Evolutionary conservation across 2,888 invertebrate genomes (phyloP).

Genomic region (Tiphia femorata): DNA sequence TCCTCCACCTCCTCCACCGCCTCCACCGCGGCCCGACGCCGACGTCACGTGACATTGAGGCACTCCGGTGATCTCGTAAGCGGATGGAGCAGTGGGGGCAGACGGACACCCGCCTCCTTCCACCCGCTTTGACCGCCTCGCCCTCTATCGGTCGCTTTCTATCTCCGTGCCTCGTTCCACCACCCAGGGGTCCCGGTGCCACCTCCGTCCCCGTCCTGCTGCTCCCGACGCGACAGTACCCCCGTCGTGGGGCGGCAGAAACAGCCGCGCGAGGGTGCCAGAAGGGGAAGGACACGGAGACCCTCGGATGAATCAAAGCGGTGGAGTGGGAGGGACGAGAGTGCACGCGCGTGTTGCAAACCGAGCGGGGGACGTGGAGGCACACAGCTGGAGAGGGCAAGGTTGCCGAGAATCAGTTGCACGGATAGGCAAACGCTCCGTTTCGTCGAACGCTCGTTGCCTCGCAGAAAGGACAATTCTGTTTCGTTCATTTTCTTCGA

Average conservation of each 20-base stretch:
- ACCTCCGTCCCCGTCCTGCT: background rate
- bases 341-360: no score
- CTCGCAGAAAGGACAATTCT: no score
- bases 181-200: no score
- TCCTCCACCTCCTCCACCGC: no score
- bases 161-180: background rate
- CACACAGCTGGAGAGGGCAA: slow-evolving; percentile 35
- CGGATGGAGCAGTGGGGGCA: background rate
- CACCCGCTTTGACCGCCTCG: no score
- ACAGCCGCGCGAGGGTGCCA: background rate
- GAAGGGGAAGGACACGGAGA: background rate
- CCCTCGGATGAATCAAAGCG: slow-evolving; percentile 6
- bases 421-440: slow-evolving; percentile 2
- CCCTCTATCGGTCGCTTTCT: slow-evolving; percentile 1
- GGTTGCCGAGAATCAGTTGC: slow-evolving; percentile 20
- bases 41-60: slow-evolving; percentile 27
- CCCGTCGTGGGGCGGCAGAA: background rate
- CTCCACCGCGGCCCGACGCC: slow-evolving; percentile 7
- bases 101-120: background rate
- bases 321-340: background rate
- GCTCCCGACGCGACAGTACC: background rate
- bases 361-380: no score
- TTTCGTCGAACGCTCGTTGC: no score
- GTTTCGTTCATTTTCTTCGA: no score
- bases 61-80: slow-evolving; percentile 5